These are phyloP conservation scores for Nesoenas mayeri DNA, from an alignment of 2,113 vertebrate species.

Conservation along the genomic window DNA sequence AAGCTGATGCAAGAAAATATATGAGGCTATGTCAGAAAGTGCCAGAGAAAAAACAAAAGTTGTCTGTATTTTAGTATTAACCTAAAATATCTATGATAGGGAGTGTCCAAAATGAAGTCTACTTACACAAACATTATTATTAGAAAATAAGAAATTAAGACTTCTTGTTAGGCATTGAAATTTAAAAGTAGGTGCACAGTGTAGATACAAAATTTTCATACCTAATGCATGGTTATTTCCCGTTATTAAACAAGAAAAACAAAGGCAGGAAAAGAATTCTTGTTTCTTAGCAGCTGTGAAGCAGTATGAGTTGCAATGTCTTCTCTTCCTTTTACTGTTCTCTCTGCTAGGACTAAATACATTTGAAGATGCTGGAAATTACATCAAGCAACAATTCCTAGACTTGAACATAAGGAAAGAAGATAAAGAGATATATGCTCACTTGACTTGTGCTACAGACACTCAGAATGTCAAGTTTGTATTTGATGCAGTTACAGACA, in stretches of 20 bases:
- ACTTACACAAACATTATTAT: background rate
- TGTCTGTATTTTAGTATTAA: background rate
- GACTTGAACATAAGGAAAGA: slow-evolving; percentile 78
- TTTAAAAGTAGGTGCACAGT: background rate
- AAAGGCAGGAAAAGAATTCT: background rate
- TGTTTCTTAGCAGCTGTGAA: background rate
- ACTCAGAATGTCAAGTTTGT: slow-evolving; percentile 82
- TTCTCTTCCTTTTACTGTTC: background rate
- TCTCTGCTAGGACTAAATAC: slow-evolving; percentile 74
- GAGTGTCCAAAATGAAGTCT: background rate
- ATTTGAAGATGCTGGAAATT: slow-evolving; percentile 80
- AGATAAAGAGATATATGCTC: slow-evolving; percentile 79
- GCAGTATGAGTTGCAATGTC: background rate
- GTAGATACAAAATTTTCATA: background rate
- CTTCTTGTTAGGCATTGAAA: background rate
- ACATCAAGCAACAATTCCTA: slow-evolving; percentile 80
- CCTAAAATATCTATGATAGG: background rate
- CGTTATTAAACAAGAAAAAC: background rate
- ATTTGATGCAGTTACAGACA: slow-evolving; percentile 81
- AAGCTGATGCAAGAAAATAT: background rate
- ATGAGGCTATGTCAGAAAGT: background rate
- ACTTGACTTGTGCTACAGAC: slow-evolving; percentile 80
- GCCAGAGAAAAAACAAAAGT: background rate
- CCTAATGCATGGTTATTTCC: background rate
- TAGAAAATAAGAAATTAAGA: background rate